These are phyloP conservation scores for Sphenopsis melanotis DNA, from an alignment of 2,797 vertebrate genomes.

Conservation along the genomic window DNA sequence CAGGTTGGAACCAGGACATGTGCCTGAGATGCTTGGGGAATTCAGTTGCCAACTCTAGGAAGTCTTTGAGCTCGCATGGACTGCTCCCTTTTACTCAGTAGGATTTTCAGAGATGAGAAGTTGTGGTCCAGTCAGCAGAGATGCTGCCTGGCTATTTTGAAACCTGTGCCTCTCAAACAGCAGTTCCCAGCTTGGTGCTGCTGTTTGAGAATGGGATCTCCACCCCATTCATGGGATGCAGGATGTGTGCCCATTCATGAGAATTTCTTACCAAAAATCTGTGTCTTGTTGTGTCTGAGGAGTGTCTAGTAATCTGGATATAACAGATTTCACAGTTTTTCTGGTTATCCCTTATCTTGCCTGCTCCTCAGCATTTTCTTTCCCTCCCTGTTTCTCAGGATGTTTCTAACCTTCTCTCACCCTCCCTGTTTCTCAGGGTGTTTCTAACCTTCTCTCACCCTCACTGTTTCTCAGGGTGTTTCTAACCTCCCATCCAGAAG, in stretches of 20 bases:
- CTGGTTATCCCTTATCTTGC: neutral
- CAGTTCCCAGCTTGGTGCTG: neutral
- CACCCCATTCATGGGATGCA: neutral
- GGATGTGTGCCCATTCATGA: rapidly evolving
- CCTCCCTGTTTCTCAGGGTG: neutral
- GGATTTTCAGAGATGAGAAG: neutral
- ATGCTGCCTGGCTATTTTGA: neutral
- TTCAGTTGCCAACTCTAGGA: neutral
- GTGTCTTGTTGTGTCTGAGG: neutral
- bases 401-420: neutral
- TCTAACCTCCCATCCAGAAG: neutral
- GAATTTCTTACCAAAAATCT: neutral
- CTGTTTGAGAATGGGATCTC: neutral
- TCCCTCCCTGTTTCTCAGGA: neutral
- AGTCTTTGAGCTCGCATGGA: neutral
- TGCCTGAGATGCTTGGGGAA: neutral
- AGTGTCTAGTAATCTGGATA: neutral
- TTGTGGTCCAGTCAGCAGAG: neutral
- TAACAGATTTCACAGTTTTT: neutral
- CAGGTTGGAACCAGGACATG: rapidly evolving
- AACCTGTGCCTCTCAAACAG: neutral
- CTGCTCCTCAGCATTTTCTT: neutral
- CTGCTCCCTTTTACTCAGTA: neutral
- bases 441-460: neutral
- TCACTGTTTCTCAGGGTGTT: neutral